Conservation (phyloP, 1,140 invertebrate species). For the Drosophila azteca region DNA sequence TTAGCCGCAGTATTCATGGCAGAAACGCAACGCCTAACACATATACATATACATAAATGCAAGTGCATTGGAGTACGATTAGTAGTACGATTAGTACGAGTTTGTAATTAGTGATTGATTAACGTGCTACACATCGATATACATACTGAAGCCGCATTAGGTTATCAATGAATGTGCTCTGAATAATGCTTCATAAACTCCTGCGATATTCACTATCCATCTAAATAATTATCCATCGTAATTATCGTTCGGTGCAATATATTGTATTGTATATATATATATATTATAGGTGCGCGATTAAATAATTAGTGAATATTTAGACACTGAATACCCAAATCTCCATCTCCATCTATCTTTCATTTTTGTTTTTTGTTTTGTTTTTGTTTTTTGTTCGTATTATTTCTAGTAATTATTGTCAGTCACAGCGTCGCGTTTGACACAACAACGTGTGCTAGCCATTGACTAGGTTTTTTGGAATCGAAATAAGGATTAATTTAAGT, state of each 20-base stretch:
- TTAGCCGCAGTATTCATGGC: slow-evolving; percentile 73
- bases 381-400: slow-evolving; percentile 40
- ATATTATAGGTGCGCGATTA: slow-evolving; percentile 42
- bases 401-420: slow-evolving; percentile 82
- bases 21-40: slow-evolving; percentile 79
- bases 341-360: slow-evolving; percentile 20
- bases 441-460: slow-evolving; percentile 65
- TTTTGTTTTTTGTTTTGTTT: too few species aligned
- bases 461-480: slow-evolving; percentile 41
- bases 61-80: slow-evolving; percentile 53
- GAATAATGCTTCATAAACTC: slow-evolving; percentile 52
- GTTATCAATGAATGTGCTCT: slow-evolving; percentile 77
- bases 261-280: slow-evolving; percentile 29
- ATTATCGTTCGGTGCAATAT: slow-evolving; percentile 63
- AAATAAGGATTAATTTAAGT: slow-evolving; percentile 39
- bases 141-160: slow-evolving; percentile 72
- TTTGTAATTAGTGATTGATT: slow-evolving; percentile 45
- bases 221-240: slow-evolving; percentile 22
- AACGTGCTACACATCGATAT: slow-evolving; percentile 77
- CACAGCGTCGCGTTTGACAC: slow-evolving; percentile 77
- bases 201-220: slow-evolving; percentile 27
- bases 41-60: slow-evolving; percentile 82
- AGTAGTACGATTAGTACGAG: slow-evolving; percentile 12
- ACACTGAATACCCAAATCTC: slow-evolving; percentile 61
- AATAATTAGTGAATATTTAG: slow-evolving; percentile 51